Evolutionary conservation across 1,140 invertebrate species (phyloP), one percentile per base, ranked within the genome.

Genomic region (Chlorops oryzae): DNA sequence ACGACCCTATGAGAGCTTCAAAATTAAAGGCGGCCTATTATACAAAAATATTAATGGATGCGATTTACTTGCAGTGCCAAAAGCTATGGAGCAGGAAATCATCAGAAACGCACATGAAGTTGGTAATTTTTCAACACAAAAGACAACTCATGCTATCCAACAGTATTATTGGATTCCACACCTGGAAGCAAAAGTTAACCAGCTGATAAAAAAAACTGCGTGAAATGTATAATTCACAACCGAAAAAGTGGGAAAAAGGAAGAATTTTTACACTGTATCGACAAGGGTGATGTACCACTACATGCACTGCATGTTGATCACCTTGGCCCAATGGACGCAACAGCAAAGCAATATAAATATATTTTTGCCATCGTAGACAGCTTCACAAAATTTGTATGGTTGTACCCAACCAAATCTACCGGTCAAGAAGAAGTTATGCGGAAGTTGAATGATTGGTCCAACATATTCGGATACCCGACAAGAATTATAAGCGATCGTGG

Each of bases 361-460:
- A 59, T 75, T 7, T 59, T 75, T 0, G 65, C 56, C 0, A 48
- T 75, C 0, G 50, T 73, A 3, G 72, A 74, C 52, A 65, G 49
- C 1, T 74, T 73, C 55, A 63, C 63, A 2, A 74, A 74, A 39
- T 75, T 73, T 59, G 51, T 58, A 1, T 73, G 65, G 59, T 17
- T 75, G 27, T 72, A 65, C 47, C 56, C 70, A n/a, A 46, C 44
- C 7, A 52, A 52, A 27, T 17, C 23, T 5, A 41, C 32, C n/a
- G 67, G 70, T 9, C 58, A 17, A 9, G 18, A 21, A 5, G 15
- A 6, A 42, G 40, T 42, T 6, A 12, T 42, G 7, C 10, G 15
- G 7, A 6, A 24, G 9, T 42, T 42, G 15, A 21, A n/a, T n/a
- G n/a, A n/a, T n/a, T n/a, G n/a, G n/a, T n/a, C n/a, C n/a, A n/a